phyloP scores from a whole-genome alignment of 2,888 invertebrate species.

The Iphiclides podalirius region DNA sequence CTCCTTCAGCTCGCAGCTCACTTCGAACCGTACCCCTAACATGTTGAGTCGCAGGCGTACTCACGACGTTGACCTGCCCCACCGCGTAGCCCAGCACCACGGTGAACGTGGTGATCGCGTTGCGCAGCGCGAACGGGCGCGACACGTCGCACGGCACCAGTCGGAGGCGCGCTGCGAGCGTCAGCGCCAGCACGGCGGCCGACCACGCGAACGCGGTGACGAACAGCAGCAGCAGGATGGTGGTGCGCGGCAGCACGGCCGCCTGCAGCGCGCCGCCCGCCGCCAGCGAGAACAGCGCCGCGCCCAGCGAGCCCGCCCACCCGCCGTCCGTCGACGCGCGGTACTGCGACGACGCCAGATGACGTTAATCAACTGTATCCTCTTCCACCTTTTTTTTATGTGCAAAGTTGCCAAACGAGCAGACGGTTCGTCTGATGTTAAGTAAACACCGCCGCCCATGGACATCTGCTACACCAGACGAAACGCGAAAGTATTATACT shows the following conservation, averaged over 20 bases:
- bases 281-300: slow-evolving; percentile 87
- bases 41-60: no score
- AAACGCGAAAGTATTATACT: no score
- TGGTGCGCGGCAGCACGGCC: slow-evolving; percentile 90
- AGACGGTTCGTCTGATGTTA: no score
- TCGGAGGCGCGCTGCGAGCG: slow-evolving; percentile 89
- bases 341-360: slow-evolving; percentile 84
- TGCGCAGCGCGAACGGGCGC: slow-evolving; percentile 88
- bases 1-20: no score
- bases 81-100: slow-evolving; percentile 92
- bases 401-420: no score
- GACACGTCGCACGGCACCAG: slow-evolving; percentile 94
- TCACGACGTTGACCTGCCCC: slow-evolving; percentile 95
- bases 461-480: no score
- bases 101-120: slow-evolving; percentile 93
- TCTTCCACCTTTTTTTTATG: no score
- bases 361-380: no score
- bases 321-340: slow-evolving; percentile 92
- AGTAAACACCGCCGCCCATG: no score
- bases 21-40: no score
- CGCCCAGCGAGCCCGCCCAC: slow-evolving; percentile 90
- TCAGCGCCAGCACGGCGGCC: slow-evolving; percentile 89
- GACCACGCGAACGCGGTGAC: slow-evolving; percentile 95
- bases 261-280: slow-evolving; percentile 88
- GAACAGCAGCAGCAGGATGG: slow-evolving; percentile 90